These are phyloP conservation scores for Tenthredo distinguenda DNA, from an alignment of 2,888 invertebrate genomes.

Conservation along the genomic window DNA sequence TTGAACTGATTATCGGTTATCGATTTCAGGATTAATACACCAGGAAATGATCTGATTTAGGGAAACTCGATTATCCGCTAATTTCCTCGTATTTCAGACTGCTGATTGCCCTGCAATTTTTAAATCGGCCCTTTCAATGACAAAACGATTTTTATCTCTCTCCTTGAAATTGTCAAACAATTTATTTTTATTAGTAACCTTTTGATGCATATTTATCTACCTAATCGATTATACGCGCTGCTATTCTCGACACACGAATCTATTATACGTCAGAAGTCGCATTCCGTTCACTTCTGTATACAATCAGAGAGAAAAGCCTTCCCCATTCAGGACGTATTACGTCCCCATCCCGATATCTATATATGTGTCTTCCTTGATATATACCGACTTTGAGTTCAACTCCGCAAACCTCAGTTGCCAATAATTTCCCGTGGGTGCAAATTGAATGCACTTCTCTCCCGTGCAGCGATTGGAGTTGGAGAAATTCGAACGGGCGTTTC, in stretches of 20 bases:
- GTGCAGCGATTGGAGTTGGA: neutral
- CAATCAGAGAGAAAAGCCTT: too few species aligned
- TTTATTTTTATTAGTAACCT: too few species aligned
- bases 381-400: neutral
- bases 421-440: slow-evolving; percentile 64
- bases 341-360: too few species aligned
- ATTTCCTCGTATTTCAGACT: slow-evolving; percentile 25
- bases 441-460: slow-evolving; percentile 6
- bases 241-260: too few species aligned
- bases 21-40: slow-evolving; percentile 34
- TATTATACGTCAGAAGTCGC: too few species aligned
- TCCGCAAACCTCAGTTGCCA: slow-evolving; percentile 43
- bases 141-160: neutral
- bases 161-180: neutral
- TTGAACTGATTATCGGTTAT: slow-evolving; percentile 44
- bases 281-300: too few species aligned
- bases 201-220: too few species aligned
- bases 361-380: neutral
- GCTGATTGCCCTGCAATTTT: neutral
- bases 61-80: slow-evolving; percentile 18
- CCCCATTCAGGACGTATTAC: too few species aligned
- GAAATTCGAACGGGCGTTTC: neutral
- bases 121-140: neutral
- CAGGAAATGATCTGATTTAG: slow-evolving; percentile 41
- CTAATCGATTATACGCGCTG: too few species aligned